phyloP scores from a whole-genome alignment of 2,888 invertebrate genomes.

The Cephus nigrinus region DNA sequence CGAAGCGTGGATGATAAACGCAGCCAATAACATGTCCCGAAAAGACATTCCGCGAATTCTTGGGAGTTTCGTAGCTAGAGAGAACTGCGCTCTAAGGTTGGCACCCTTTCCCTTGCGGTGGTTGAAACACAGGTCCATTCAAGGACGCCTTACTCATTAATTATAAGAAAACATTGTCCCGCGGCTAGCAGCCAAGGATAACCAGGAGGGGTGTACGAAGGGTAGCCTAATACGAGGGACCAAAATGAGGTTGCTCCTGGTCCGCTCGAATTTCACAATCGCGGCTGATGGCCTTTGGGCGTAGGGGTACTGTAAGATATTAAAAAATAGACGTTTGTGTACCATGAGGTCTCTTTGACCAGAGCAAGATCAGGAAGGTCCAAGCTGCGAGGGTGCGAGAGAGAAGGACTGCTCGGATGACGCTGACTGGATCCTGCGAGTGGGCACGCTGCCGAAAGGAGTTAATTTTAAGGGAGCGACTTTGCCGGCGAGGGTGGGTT shows the following conservation, averaged over 20 bases:
- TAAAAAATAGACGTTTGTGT: not conserved
- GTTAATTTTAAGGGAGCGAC: slow-evolving; percentile 9
- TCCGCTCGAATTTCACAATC: slow-evolving; percentile 26
- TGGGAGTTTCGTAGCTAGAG: slow-evolving; percentile 45
- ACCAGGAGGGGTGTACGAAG: not conserved
- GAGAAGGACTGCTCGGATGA: not conserved
- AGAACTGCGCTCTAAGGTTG: slow-evolving; percentile 47
- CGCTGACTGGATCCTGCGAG: not conserved
- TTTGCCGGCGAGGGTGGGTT: not conserved
- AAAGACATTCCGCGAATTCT: slow-evolving; percentile 49
- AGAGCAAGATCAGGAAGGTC: not conserved
- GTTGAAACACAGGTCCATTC: slow-evolving; percentile 53
- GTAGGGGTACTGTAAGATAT: not conserved
- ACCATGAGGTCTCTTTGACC: not conserved
- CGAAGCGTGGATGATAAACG: slow-evolving; percentile 41
- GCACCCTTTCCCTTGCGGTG: slow-evolving; percentile 29
- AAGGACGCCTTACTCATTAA: slow-evolving; percentile 55
- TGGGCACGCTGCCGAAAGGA: slow-evolving; percentile 1
- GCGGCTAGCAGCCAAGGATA: slow-evolving; percentile 26
- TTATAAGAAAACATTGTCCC: slow-evolving; percentile 62
- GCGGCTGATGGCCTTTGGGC: not conserved
- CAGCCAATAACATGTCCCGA: slow-evolving; percentile 47
- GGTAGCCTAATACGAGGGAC: not conserved
- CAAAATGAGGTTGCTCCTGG: not conserved
- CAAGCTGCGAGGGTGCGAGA: not conserved